Evolutionary conservation across 2,797 vertebrate genomes (phyloP).

Genomic region (Distichodus sexfasciatus): DNA sequence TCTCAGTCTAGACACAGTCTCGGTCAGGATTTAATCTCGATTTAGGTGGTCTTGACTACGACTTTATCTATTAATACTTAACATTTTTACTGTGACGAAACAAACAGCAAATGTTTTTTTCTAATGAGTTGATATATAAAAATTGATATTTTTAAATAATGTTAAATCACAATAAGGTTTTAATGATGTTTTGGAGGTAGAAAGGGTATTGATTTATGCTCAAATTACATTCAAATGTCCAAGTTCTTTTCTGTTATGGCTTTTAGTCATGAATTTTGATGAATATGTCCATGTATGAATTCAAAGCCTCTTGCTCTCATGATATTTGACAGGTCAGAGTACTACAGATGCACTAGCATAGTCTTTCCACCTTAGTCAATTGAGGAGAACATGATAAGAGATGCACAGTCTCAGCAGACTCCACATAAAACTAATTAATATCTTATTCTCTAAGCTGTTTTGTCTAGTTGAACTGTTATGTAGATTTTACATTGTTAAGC

Average conservation of each 20-base stretch:
- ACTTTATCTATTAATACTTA: too few species aligned
- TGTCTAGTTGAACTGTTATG: neutral
- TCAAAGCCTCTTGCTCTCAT: slow-evolving; percentile 19
- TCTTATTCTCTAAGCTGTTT: neutral
- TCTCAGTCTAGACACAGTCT: too few species aligned
- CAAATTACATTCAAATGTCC: neutral
- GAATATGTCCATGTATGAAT: slow-evolving; percentile 7
- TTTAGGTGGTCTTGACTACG: too few species aligned
- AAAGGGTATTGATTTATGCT: too few species aligned
- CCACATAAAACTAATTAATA: slow-evolving; percentile 11
- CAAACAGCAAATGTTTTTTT: neutral
- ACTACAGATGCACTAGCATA: slow-evolving; percentile 15
- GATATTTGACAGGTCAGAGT: slow-evolving; percentile 4
- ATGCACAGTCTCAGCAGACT: slow-evolving; percentile 15
- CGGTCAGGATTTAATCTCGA: too few species aligned
- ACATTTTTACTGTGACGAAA: too few species aligned
- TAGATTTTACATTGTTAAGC: neutral
- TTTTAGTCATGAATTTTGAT: too few species aligned
- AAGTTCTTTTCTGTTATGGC: neutral
- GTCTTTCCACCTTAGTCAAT: slow-evolving; percentile 18
- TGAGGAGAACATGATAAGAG: slow-evolving; percentile 16
- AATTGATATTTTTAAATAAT: too few species aligned
- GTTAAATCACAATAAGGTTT: too few species aligned
- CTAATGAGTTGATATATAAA: too few species aligned
- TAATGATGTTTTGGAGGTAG: too few species aligned